A percentile compares a stretch with the other conserved stretches of the same genome.
These are phyloP conservation scores for Ciconia stormi DNA, from an alignment of 2,113 vertebrate genomes.

Conservation along the genomic window DNA sequence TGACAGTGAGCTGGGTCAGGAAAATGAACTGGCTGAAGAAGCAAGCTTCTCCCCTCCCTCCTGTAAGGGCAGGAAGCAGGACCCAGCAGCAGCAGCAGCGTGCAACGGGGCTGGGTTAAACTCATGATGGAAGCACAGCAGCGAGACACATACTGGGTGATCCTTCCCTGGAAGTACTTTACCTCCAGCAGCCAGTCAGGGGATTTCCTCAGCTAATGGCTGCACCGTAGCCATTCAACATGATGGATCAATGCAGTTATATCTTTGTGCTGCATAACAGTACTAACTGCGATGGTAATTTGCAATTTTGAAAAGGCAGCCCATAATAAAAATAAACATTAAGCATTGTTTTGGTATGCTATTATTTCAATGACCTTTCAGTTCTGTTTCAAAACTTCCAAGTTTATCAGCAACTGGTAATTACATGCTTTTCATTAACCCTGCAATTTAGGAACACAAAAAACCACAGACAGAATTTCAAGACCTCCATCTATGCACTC, in stretches of 20 bases:
- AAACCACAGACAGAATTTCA: neutral
- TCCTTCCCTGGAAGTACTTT: neutral
- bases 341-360: constrained; percentile 3
- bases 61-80: neutral
- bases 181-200: neutral
- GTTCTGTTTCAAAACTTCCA: constrained; percentile 14
- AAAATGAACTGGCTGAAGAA: neutral
- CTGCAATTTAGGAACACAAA: neutral
- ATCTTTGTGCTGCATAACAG: neutral
- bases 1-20: neutral
- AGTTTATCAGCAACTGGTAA: constrained; percentile 11
- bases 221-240: accelerated
- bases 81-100: neutral
- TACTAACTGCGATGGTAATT: neutral
- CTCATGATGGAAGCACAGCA: neutral
- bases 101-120: neutral
- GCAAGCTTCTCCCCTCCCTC: neutral
- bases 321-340: constrained; percentile 40
- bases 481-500: neutral
- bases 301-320: constrained; percentile 9
- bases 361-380: constrained; percentile 46
- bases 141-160: neutral
- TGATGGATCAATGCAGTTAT: neutral
- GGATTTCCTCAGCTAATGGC: neutral
- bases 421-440: neutral